phyloP scores from a whole-genome alignment of 2,113 vertebrate species.

The Brachyhypopomus gauderio region DNA sequence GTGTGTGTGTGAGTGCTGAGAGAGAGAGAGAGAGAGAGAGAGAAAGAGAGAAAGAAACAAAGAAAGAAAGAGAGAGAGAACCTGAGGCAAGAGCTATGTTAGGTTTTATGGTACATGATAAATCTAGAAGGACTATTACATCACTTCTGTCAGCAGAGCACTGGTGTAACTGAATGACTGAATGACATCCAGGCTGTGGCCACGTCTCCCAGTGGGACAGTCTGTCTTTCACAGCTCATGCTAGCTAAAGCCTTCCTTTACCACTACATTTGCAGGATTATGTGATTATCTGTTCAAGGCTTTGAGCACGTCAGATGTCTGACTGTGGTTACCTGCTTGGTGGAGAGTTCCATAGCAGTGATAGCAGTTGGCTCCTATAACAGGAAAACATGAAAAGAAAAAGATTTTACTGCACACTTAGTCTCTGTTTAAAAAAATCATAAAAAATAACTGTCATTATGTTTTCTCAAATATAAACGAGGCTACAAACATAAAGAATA shows the following conservation, averaged over 20 bases:
- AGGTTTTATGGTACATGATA: constrained; percentile 30
- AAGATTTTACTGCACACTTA: background rate
- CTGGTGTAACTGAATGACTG: constrained; percentile 5
- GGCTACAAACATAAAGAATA: background rate
- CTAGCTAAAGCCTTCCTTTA: background rate
- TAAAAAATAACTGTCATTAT: background rate
- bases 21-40: background rate
- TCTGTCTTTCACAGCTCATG: background rate
- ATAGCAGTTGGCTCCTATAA: constrained; percentile 89
- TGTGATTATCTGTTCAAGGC: constrained; percentile 9
- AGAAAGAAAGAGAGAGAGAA: background rate
- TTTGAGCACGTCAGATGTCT: background rate
- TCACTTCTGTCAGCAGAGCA: constrained; percentile 36
- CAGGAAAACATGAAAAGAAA: constrained; percentile 30
- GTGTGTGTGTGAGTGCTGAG: background rate
- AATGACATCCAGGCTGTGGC: constrained; percentile 6
- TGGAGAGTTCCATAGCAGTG: constrained; percentile 94
- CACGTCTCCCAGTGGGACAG: constrained; percentile 8
- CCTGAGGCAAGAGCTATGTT: constrained; percentile 11
- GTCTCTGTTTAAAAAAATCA: background rate
- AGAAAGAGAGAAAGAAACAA: background rate
- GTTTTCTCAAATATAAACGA: background rate
- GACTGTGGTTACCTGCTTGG: constrained; percentile 85
- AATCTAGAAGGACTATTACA: constrained; percentile 19
- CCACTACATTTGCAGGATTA: constrained; percentile 6